phyloP scores from a whole-genome alignment of 1,140 invertebrate species.

The Cherax quadricarinatus region DNA sequence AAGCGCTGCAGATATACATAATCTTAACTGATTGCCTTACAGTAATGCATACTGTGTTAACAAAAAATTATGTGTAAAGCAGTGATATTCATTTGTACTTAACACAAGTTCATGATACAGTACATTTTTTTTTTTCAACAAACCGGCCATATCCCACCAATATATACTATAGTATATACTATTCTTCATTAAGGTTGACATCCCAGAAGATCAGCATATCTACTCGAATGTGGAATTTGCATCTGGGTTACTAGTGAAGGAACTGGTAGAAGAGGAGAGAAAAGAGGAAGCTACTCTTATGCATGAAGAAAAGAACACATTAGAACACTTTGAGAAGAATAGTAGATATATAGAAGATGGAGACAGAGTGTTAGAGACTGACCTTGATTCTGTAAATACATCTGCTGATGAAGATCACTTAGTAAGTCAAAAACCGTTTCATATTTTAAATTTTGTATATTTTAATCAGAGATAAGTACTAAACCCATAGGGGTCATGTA shows the following conservation, averaged over 20 bases:
- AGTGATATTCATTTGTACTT: no score
- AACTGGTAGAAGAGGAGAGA: conserved; percentile 41
- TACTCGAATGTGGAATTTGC: conserved; percentile 64
- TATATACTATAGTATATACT: no score
- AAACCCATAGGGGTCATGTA: no score
- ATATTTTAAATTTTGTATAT: background rate
- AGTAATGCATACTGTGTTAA: no score
- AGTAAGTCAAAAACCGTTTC: background rate
- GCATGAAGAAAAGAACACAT: background rate
- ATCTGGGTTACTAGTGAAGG: conserved; percentile 54
- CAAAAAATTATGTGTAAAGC: no score
- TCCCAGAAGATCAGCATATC: conserved; percentile 62
- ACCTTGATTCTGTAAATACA: conserved; percentile 29
- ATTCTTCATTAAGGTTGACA: conserved; percentile 30
- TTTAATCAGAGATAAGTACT: no score
- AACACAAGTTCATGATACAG: no score
- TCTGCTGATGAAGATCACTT: conserved; percentile 13
- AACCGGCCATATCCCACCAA: no score
- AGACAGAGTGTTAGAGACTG: conserved; percentile 29
- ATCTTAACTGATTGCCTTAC: no score
- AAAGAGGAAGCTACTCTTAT: background rate
- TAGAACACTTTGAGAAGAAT: background rate
- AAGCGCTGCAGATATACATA: no score
- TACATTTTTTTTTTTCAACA: no score
- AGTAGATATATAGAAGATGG: background rate